phyloP scores from a whole-genome alignment of 2,113 vertebrate species.

The Chaetops frenatus region DNA sequence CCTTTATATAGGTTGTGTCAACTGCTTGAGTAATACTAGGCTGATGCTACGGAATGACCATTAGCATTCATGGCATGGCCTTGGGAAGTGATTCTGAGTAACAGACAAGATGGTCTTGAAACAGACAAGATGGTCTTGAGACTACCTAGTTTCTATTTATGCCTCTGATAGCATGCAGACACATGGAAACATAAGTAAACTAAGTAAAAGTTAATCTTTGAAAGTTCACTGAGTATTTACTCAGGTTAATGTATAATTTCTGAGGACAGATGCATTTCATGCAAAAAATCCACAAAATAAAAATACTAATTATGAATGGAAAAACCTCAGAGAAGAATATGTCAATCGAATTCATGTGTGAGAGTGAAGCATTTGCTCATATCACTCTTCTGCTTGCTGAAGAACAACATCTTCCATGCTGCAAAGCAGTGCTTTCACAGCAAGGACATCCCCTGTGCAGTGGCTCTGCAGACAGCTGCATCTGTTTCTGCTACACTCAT shows the following conservation, averaged over 20 bases:
- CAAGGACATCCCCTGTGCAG: neutral
- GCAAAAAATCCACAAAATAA: neutral
- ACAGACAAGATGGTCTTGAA: neutral
- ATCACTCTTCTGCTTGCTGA: neutral
- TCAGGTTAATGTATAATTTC: conserved; percentile 22
- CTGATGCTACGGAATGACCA: neutral
- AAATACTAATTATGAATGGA: neutral
- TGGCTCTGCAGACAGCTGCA: neutral
- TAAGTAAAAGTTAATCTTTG: conserved; percentile 9
- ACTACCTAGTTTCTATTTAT: neutral
- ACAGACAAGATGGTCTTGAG: neutral
- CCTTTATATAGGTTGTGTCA: neutral
- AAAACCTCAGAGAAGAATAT: neutral
- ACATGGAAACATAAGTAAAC: neutral
- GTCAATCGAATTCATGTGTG: neutral
- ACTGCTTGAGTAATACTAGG: neutral
- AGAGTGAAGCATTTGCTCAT: neutral
- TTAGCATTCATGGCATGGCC: neutral
- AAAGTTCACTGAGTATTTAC: conserved; percentile 15
- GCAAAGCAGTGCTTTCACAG: neutral
- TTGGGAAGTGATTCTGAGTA: neutral
- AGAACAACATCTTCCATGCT: neutral
- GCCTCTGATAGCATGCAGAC: neutral
- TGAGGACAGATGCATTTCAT: neutral
- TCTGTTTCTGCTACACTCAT: neutral